Evolutionary conservation across 2,888 invertebrate species (phyloP), one percentile per base, ranked within the genome.

Genomic region (Phortica okadai): DNA sequence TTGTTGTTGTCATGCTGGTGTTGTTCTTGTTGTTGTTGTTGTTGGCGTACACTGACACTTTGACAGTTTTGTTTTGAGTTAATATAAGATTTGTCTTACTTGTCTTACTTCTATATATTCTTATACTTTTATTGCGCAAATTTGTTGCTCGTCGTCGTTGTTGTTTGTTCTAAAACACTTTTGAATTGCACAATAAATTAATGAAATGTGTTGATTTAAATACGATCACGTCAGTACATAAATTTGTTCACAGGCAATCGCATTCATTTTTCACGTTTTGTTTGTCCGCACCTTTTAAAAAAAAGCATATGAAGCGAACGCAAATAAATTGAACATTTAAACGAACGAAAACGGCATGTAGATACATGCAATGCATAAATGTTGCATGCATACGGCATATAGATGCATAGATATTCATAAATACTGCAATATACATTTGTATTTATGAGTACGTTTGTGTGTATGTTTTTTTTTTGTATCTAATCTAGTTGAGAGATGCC

Each of bases 151-250:
- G 33, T 33, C 33, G 1, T 62, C 25, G 6, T 21, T 2, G 10
- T 50, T 6, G 10, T 45, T 45, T 45, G 45, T 45, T 45, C 45
- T 45, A 45, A 1, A 21, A 25, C 69, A 45, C n/a, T 69, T 69
- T 4, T 45, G 45, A 41, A 69, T 45, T 69, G 69, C 45, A 69
- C 8, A 69, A 69, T 69, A 69, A 69, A 69, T 69, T 69, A 69
- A 69, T 45, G 69, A 69, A 69, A 69, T 69, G 69, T 45, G 45
- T 69, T 69, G 69, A 69, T 69, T 69, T 69, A 69, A 69, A 69
- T 69, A 69, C 69, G 69, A 69, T 69, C 69, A 69, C 69, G 69
- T 69, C 69, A 69, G 69, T 69, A 45, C 69, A 69, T 69, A 69
- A 69, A 69, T 69, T 69, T 69, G 62, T 69, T 69, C 69, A 69